A percentile compares a stretch with the other conserved stretches of the same genome.
phyloP scores from a whole-genome alignment of 2,797 vertebrate species.

The Syngnathus rostellatus region DNA sequence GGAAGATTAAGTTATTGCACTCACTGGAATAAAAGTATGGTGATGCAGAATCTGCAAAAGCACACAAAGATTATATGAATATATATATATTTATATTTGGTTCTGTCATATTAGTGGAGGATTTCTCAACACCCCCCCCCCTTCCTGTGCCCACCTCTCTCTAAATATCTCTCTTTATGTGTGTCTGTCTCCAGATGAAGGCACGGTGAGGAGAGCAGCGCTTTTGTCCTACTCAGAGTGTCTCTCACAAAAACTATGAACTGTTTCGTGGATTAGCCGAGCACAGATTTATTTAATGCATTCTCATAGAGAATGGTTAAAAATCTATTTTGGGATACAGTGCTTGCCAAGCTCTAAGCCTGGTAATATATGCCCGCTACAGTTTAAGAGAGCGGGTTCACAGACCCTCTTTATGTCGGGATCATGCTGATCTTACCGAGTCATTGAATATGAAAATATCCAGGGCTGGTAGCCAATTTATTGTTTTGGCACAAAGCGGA shows the following conservation, averaged over 20 bases:
- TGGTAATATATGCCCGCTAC: constrained; percentile 82
- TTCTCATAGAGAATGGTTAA: constrained; percentile 78
- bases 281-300: constrained; percentile 83
- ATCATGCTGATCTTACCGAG: constrained; percentile 71
- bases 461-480: constrained; percentile 56
- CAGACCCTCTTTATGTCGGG: constrained; percentile 73
- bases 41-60: constrained; percentile 65
- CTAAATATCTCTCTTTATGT: constrained; percentile 71
- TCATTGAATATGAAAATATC: constrained; percentile 72
- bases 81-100: constrained; percentile 25
- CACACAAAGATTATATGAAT: constrained; percentile 47
- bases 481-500: constrained; percentile 57
- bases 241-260: constrained; percentile 69
- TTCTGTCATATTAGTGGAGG: constrained; percentile 68
- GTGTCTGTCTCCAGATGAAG: constrained; percentile 71
- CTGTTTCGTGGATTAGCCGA: constrained; percentile 77
- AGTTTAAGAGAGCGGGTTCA: constrained; percentile 78
- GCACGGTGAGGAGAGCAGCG: constrained; percentile 61
- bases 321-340: constrained; percentile 78
- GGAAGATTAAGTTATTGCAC: constrained; percentile 69
- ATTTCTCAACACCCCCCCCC: constrained; percentile 41
- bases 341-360: constrained; percentile 77
- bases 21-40: constrained; percentile 42
- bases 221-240: constrained; percentile 71
- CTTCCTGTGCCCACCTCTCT: constrained; percentile 41